A percentile compares a stretch with the other conserved stretches of the same genome.
Evolutionary conservation across 2,797 vertebrate species (phyloP).

Genomic region (Galaxias olidus): DNA sequence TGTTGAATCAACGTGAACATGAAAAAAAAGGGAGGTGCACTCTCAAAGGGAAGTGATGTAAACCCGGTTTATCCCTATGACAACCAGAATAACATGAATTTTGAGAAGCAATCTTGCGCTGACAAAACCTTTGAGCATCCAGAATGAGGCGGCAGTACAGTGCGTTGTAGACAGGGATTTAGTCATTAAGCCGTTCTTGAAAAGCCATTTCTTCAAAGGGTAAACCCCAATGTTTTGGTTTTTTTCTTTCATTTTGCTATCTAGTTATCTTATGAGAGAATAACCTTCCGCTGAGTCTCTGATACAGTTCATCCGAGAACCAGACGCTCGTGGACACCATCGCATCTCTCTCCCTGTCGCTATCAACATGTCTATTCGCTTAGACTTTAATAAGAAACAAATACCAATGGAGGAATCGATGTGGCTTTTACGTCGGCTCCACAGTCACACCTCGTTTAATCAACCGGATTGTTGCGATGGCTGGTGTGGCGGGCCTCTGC

Average conservation of each 20-base stretch:
- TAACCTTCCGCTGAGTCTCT: too few relatives aligned
- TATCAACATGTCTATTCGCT: conserved; percentile 64
- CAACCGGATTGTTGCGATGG: conserved; percentile 77
- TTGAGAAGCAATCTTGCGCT: conserved; percentile 45
- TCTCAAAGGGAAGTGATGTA: conserved; percentile 45
- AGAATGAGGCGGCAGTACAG: background rate
- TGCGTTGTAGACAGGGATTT: background rate
- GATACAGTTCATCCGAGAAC: background rate
- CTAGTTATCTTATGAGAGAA: background rate
- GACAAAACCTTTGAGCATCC: conserved; percentile 24
- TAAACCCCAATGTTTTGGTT: background rate
- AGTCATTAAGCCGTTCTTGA: conserved; percentile 22
- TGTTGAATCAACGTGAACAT: conserved; percentile 46
- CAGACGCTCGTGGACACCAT: conserved; percentile 24
- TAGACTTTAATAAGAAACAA: conserved; percentile 73
- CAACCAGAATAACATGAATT: conserved; percentile 49
- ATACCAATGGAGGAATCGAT: conserved; percentile 72
- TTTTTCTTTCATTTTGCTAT: background rate
- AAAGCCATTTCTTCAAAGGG: background rate
- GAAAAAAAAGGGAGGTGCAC: background rate
- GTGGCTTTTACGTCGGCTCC: conserved; percentile 66
- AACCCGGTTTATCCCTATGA: conserved; percentile 54
- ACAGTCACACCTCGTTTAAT: conserved; percentile 77
- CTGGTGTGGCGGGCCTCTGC: conserved; percentile 66
- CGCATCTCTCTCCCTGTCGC: conserved; percentile 43